Conservation (phyloP, 2,888 invertebrate species). For the Acanthosepion pharaonis region DNA sequence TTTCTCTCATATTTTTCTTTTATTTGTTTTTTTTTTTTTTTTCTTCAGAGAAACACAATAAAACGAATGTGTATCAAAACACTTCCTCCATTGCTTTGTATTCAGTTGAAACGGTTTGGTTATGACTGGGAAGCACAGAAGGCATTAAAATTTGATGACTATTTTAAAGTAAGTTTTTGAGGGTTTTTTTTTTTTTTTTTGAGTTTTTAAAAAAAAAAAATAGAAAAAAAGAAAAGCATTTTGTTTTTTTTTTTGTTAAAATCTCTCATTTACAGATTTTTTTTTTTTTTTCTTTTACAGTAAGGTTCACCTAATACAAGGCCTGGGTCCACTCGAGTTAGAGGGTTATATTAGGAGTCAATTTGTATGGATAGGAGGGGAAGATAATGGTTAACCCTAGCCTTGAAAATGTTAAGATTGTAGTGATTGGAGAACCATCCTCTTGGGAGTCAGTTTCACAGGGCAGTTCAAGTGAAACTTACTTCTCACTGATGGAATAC, state of each 20-base stretch:
- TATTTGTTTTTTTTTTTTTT: not conserved
- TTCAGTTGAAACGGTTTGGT: constrained; percentile 77
- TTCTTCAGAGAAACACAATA: constrained; percentile 75
- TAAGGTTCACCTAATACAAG: no score
- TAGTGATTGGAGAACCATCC: no score
- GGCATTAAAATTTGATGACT: constrained; percentile 77
- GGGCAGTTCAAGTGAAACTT: no score
- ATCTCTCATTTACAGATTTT: not conserved
- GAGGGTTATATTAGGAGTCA: no score
- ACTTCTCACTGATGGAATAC: no score
- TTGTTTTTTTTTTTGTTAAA: not conserved
- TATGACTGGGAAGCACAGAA: constrained; percentile 77
- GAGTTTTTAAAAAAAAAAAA: no score
- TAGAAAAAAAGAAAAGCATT: not conserved
- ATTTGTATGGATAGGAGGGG: no score
- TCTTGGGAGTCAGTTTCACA: no score
- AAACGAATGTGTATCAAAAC: constrained; percentile 77
- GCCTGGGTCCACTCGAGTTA: no score
- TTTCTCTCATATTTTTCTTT: not conserved
- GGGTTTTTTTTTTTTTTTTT: not conserved
- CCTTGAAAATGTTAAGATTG: no score
- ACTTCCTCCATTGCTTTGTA: constrained; percentile 76
- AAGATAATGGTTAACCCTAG: no score
- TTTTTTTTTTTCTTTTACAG: no score
- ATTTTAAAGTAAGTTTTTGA: constrained; percentile 72